Conservation (phyloP, 2,797 vertebrate species). For the Amniataba percoides region DNA sequence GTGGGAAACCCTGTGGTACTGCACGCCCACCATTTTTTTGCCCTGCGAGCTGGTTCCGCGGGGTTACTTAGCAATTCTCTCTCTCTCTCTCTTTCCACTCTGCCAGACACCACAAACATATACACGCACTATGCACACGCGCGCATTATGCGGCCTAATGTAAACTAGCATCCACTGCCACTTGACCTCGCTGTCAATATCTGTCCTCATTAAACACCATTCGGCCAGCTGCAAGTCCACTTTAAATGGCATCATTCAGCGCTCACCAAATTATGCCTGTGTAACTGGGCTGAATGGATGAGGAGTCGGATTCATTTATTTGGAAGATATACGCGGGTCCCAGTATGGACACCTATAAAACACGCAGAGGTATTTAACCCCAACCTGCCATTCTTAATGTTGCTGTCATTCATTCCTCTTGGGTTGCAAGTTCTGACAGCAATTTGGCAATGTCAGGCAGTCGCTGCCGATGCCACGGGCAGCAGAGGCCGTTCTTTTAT, state of each 20-base stretch:
- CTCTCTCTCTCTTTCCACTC: too few relatives aligned
- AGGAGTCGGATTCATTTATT: conserved; percentile 69
- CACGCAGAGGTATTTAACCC: conserved; percentile 71
- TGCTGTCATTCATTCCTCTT: conserved; percentile 79
- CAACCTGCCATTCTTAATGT: conserved; percentile 70
- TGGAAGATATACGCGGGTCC: conserved; percentile 70
- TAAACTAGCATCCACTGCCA: conserved; percentile 78
- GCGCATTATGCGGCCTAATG: conserved; percentile 71
- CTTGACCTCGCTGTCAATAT: conserved; percentile 83
- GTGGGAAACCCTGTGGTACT: conserved; percentile 62
- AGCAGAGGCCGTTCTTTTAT: conserved; percentile 76
- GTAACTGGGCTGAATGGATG: conserved; percentile 47
- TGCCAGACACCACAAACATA: conserved; percentile 39
- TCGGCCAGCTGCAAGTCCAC: conserved; percentile 69
- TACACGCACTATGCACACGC: background rate
- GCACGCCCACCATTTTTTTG: conserved; percentile 58
- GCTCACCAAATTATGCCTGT: conserved; percentile 74
- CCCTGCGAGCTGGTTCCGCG: conserved; percentile 37
- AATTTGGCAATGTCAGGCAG: conserved; percentile 72
- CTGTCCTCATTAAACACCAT: conserved; percentile 83
- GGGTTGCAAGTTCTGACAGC: conserved; percentile 78
- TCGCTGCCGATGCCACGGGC: conserved; percentile 57
- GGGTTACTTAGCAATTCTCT: conserved; percentile 57
- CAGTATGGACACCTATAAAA: conserved; percentile 78
- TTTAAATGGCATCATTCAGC: conserved; percentile 81